Base-by-base conservation (phyloP, 2,797 vertebrate species). In the Diceros bicornis region DNA sequence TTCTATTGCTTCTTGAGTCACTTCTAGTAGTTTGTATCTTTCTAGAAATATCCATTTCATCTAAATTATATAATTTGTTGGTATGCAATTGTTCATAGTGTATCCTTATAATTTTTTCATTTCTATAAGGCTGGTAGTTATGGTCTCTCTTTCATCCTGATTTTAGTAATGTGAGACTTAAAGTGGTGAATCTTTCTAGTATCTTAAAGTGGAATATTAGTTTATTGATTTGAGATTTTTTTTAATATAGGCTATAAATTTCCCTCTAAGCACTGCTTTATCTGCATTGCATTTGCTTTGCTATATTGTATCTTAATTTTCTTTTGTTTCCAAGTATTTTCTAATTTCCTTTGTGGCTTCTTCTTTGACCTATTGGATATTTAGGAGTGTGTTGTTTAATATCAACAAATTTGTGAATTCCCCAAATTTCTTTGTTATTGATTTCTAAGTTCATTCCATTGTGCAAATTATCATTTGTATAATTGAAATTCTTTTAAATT, bases 261-360 rank as follows among this genome's bases (percentile, higher is more conserved):
- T 62, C 29, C 29, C 57, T 55, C 12, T 41, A 41, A 20, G 25
- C 13, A 69, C 14, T 66, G 50, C 12, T 96, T 78, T 77, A 83
- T 11, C 47, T 69, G 61, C 55, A 64, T 61, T 13, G 69, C 16
- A 27, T 72, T 78, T 10, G 1, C 81, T 93, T 85, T 89, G 20
- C 55, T 89, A 59, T 14, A 34, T 34, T 74, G 4, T 87, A 18
- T 37, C 32, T 57, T 89, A 44, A 79, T 66, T 81, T 89, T 85
- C 23, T 89, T 90, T 83, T 16, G 86, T 68, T 94, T 82, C 44
- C 74, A 64, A 23, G 20, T 74, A 68, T 75, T 84, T 68, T 69
- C 4, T 34, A n/a, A 18, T 44, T n/a, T 55, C 16, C 50, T 62
- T 62, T 75, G 52, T 41, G 61, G 23, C 23, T 68, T 81, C 41